Base-by-base conservation (phyloP, 1,140 invertebrate species). In the Lordiphosa clarofinis region DNA sequence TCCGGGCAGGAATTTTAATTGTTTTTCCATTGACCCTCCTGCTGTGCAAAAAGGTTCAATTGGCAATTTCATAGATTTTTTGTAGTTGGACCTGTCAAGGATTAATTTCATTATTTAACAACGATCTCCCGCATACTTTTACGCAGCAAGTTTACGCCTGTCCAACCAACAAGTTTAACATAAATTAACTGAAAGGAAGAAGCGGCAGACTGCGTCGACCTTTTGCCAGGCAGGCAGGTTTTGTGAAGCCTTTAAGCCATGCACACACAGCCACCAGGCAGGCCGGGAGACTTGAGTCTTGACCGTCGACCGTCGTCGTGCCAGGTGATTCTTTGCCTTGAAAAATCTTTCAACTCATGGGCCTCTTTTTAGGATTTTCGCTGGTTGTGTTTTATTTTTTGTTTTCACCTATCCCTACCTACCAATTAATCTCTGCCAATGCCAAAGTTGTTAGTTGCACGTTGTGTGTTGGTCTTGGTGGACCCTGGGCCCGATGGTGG, bases 371-470 rank as follows among this genome's bases (percentile, higher is more conserved):
- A 38, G 75, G 71, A 62, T 71, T 74, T 50, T 55, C 66, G 43
- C 15, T 49, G 40, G 36, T 53, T 24, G 43, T 53, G 11, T 2
- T 54, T 7, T 37, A 53, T 57, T 37, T 13, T 15, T 49, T 44
- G 76, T 79, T 59, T 76, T 74, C 79, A 68, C 73, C 78, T 70
- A 82, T 86, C 68, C 75, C 75, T 82, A 73, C 82, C 82, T 81
- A 86, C 82, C 82, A 86, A 86, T 86, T 86, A 86, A 86, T 86
- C 82, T 86, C 81, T 86, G 82, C 82, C 82, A 86, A 86, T 86
- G 82, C 82, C 82, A 86, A 86, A 87, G 82, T 86, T 86, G 82
- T 86, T 86, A 86, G 75, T 86, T 81, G 78, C 78, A 84, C 73
- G 76, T 75, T 82, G 64, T 60, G 65, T 39, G 50, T 35, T 56